Evolutionary conservation across 2,113 vertebrate species (phyloP), one percentile per base, ranked within the genome.

Genomic region (Muntiacus reevesi): DNA sequence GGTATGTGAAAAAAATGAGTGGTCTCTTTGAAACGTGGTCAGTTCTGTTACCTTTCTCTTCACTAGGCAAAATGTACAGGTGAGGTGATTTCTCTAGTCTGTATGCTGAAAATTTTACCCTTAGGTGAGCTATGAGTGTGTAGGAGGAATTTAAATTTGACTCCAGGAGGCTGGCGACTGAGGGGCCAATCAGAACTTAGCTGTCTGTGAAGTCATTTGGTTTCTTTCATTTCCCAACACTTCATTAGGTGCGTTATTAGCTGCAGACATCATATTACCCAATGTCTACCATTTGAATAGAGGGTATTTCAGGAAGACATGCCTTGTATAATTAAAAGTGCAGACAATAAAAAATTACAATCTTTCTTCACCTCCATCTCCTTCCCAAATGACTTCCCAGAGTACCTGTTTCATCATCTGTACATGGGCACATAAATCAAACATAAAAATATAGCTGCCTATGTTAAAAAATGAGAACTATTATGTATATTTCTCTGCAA

Each of bases 191-290:
- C 28, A 87, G 97, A 94, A 93, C 79, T 76, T 64, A 95, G 96
- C 62, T 97, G 60, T 74, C 67, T 83, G 78, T 97, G 96, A 98
- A 97, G 78, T 98, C 71, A 92, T 97, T 88, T 97, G 79, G n/a
- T 97, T 98, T 98, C 97, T 54, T 89, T 64, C 85, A 95, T 36
- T 92, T 54, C 84, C 90, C 94, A 98, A 10, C 93, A 82, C 28
- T 98, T 99, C 92, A 98, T 98, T 97, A 98, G 57, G 13, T 97
- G 76, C 45, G 52, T 95, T 97, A 96, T 98, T 96, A 94, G 89
- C 52, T 94, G 87, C 85, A 97, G 82, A 94, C 47, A 0, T 94
- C 87, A 86, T 95, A 85, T 96, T 97, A 97, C 97, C 57, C 62
- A 97, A 94, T 89, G 98, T 98, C 98, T 98, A 62, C 71, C 47